Percentiles rank a stretch among this genome's conserved stretches.
Conservation (phyloP, 1,140 invertebrate genomes). For the Helicorthomorpha holstii region DNA sequence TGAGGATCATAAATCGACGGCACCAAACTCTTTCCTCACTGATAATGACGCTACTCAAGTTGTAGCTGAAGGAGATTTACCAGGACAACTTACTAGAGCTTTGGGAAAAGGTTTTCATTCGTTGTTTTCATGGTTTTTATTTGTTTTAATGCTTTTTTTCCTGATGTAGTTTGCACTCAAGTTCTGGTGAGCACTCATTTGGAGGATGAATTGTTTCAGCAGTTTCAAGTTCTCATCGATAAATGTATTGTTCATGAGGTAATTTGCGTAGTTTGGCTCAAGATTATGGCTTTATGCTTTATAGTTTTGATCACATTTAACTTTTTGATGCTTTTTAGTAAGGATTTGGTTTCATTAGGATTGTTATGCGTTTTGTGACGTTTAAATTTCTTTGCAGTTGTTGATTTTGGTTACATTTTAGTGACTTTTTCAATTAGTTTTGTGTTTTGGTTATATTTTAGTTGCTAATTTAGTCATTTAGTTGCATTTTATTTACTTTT, state of each 20-base stretch:
- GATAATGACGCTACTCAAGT: slow-evolving; percentile 13
- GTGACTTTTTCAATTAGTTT: too few relatives aligned
- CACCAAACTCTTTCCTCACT: slow-evolving; percentile 6
- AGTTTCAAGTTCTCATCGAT: slow-evolving; percentile 49
- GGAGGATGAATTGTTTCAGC: slow-evolving; percentile 41
- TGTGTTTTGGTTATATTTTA: too few relatives aligned
- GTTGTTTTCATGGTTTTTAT: slow-evolving; percentile 4
- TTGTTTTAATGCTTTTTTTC: slow-evolving; percentile 10
- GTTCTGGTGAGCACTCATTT: slow-evolving; percentile 41
- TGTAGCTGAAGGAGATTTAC: slow-evolving; percentile 43
- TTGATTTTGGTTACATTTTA: too few relatives aligned
- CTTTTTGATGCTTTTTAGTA: too few relatives aligned
- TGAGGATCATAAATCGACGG: slow-evolving; percentile 10
- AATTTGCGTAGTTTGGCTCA: too few relatives aligned
- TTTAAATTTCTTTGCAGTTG: too few relatives aligned
- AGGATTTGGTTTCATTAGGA: too few relatives aligned
- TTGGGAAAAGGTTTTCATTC: slow-evolving; percentile 48
- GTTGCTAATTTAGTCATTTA: too few relatives aligned
- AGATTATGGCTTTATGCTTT: too few relatives aligned
- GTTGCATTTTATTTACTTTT: too few relatives aligned
- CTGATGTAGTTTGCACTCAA: slow-evolving; percentile 45
- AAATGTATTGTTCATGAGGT: slow-evolving; percentile 48
- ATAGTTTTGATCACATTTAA: too few relatives aligned
- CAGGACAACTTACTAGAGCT: slow-evolving; percentile 49
- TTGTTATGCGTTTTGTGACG: too few relatives aligned